Conservation (phyloP, 37 sponge, comb jelly and placozoan species). For the Halichondria panicea region DNA sequence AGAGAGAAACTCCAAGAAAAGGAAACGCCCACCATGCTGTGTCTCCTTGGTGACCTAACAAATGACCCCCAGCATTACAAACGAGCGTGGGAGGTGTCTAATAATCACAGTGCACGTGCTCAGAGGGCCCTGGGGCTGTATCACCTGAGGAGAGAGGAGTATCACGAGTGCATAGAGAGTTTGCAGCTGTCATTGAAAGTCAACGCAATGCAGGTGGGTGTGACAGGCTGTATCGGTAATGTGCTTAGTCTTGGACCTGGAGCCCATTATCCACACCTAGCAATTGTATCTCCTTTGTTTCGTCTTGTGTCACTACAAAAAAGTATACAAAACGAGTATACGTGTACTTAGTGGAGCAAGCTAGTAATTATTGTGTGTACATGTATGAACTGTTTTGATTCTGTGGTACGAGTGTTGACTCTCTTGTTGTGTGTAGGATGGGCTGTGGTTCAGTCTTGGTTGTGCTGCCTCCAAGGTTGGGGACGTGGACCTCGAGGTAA, state of each 20-base stretch:
- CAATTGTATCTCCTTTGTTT: too few relatives aligned
- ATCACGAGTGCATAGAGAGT: constrained; percentile 51
- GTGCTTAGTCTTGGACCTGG: too few relatives aligned
- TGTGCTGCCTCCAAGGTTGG: constrained; percentile 70
- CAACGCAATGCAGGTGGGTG: constrained; percentile 67
- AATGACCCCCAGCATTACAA: constrained; percentile 65
- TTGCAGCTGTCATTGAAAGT: constrained; percentile 63
- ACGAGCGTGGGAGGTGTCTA: constrained; percentile 89
- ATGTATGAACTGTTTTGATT: not conserved
- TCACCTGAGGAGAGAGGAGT: constrained; percentile 68
- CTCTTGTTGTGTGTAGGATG: constrained; percentile 44
- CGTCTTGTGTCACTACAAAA: too few relatives aligned
- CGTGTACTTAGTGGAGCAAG: not conserved
- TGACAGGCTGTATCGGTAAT: too few relatives aligned
- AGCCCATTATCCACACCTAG: too few relatives aligned
- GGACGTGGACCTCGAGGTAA: constrained; percentile 57
- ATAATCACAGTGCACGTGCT: constrained; percentile 65
- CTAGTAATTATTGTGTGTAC: not conserved
- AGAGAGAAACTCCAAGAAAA: constrained; percentile 45
- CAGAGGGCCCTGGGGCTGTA: constrained; percentile 82
- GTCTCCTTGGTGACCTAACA: constrained; percentile 86
- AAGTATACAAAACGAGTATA: too few relatives aligned
- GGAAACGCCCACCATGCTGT: constrained; percentile 73
- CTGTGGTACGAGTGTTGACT: not conserved
- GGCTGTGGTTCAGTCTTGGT: constrained; percentile 92